These are phyloP conservation scores for Azemiops feae DNA, from an alignment of 2,113 vertebrate species.

Conservation along the genomic window DNA sequence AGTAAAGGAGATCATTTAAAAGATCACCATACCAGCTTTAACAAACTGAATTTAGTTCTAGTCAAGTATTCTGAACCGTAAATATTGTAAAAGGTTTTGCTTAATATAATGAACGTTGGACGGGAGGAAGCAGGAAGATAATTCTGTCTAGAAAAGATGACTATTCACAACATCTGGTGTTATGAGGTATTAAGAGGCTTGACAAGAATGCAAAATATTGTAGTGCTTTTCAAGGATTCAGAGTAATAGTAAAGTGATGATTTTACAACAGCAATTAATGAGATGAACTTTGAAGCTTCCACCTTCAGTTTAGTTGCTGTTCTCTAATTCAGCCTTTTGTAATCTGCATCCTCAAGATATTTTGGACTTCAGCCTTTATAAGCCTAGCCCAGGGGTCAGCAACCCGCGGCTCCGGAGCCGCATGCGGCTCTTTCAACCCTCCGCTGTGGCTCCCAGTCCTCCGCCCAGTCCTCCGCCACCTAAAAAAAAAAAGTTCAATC, in stretches of 20 bases:
- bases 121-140: neutral
- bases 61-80: neutral
- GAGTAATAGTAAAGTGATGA: neutral
- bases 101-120: neutral
- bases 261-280: neutral
- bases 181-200: neutral
- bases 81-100: neutral
- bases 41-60: neutral
- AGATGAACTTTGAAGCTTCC: neutral
- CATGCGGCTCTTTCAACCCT: no score
- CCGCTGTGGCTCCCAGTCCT: no score
- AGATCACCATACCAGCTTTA: neutral
- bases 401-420: no score
- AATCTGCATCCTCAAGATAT: neutral
- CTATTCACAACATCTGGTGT: constrained; percentile 4
- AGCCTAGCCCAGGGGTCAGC: no score
- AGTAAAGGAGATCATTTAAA: constrained; percentile 13
- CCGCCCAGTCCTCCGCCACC: no score
- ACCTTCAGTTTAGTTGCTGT: neutral
- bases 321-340: neutral
- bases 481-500: no score
- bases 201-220: neutral
- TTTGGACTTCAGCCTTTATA: neutral
- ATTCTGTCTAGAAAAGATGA: constrained; percentile 21
- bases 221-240: neutral